Percentiles rank a stretch among this genome's conserved stretches.
These are phyloP conservation scores for Orestias chungarensis DNA, from an alignment of 2,797 vertebrate species.

Conservation along the genomic window DNA sequence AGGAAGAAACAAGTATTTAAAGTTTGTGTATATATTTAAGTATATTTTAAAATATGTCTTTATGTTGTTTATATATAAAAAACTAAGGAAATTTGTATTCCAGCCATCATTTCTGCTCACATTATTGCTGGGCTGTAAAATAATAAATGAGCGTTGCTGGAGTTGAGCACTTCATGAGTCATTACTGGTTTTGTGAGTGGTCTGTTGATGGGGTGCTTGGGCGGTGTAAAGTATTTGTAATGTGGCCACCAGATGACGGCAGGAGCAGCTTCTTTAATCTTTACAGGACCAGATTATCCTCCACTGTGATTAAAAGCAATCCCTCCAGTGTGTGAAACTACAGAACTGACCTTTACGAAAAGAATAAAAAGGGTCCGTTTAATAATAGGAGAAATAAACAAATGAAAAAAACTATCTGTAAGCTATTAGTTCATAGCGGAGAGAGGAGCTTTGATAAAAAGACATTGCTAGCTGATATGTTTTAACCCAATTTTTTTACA, in stretches of 20 bases:
- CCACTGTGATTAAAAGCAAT: constrained; percentile 52
- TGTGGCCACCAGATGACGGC: constrained; percentile 29
- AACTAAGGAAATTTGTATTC: background rate
- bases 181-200: constrained; percentile 33
- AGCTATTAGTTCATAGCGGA: constrained; percentile 3
- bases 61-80: background rate
- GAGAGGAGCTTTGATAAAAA: background rate
- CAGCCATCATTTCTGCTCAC: background rate
- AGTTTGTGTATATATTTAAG: background rate
- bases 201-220: constrained; percentile 21
- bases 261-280: constrained; percentile 52
- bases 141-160: constrained; percentile 9
- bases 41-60: background rate
- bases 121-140: constrained; percentile 5
- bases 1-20: background rate
- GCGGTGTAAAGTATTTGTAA: constrained; percentile 35
- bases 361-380: background rate
- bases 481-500: background rate
- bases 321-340: constrained; percentile 53
- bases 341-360: constrained; percentile 52
- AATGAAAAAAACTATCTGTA: background rate
- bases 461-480: background rate
- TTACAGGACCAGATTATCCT: constrained; percentile 33
- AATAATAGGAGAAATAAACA: background rate
- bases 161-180: constrained; percentile 25